phyloP scores from a whole-genome alignment of 2,797 vertebrate genomes.

The Hybognathus amarus region DNA sequence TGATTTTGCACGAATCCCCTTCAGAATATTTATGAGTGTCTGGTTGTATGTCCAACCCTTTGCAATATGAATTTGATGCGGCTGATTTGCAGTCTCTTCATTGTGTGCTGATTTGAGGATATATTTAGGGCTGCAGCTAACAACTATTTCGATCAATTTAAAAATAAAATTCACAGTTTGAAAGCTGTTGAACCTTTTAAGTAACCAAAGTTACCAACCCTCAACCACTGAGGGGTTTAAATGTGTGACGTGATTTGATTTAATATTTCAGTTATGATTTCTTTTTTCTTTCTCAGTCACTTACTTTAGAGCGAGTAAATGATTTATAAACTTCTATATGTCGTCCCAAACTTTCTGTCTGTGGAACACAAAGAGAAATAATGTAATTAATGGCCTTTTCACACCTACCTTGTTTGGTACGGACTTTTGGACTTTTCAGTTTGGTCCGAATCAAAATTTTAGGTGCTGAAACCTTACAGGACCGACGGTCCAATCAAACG shows the following conservation, averaged over 20 bases:
- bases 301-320: no score
- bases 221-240: not conserved
- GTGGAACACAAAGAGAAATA: not conserved
- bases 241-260: not conserved
- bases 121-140: not conserved
- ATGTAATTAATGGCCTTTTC: not conserved
- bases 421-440: no score
- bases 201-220: not conserved
- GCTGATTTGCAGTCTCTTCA: not conserved
- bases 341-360: not conserved
- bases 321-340: not conserved
- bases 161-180: not conserved
- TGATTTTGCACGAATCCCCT: slow-evolving; percentile 5
- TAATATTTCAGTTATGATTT: not conserved
- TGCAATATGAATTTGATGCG: slow-evolving; percentile 9
- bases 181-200: slow-evolving; percentile 4
- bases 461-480: no score
- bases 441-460: no score
- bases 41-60: not conserved
- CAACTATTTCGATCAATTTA: not conserved
- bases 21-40: slow-evolving; percentile 40
- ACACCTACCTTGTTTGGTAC: no score
- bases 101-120: slow-evolving; percentile 27
- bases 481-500: no score
- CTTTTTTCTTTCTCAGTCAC: not conserved